Evolutionary conservation across 2,888 invertebrate species (phyloP).

Genomic region (Penaeus monodon): DNA sequence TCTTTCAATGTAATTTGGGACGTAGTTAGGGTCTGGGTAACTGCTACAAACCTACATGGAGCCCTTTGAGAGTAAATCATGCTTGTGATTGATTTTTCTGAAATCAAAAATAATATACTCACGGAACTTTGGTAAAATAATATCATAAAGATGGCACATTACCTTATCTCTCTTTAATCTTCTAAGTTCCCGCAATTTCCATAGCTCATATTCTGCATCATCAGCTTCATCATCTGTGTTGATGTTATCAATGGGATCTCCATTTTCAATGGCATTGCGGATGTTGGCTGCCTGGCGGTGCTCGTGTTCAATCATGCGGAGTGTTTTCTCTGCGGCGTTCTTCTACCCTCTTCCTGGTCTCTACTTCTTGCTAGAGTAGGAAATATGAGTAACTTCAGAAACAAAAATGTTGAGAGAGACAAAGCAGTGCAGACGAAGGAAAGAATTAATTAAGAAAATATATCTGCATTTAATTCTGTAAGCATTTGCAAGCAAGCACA

Average conservation of each 20-base stretch:
- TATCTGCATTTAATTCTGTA: too few relatives aligned
- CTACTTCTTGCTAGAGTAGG: conserved; percentile 75
- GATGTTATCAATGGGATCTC: conserved; percentile 80
- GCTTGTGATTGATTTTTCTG: too few relatives aligned
- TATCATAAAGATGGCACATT: conserved; percentile 67
- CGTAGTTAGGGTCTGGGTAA: too few relatives aligned
- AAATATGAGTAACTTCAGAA: not conserved
- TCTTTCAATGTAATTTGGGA: too few relatives aligned
- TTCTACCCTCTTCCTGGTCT: conserved; percentile 86
- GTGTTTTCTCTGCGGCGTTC: conserved; percentile 88
- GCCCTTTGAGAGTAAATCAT: too few relatives aligned
- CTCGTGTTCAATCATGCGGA: conserved; percentile 90
- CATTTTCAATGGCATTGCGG: conserved; percentile 80
- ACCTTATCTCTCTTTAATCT: conserved; percentile 96
- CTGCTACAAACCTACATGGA: too few relatives aligned
- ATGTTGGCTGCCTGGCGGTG: conserved; percentile 74
- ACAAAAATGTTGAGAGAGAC: not conserved
- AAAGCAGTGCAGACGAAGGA: too few relatives aligned
- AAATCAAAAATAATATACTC: not conserved
- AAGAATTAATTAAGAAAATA: too few relatives aligned
- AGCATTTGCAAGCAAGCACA: too few relatives aligned
- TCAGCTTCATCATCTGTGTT: conserved; percentile 96
- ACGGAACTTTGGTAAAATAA: not conserved
- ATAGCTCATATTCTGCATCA: conserved; percentile 92
- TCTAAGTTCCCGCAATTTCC: conserved; percentile 97